These are phyloP conservation scores for Chrysotoxum bicinctum DNA, from an alignment of 2,888 invertebrate genomes.

Conservation along the genomic window DNA sequence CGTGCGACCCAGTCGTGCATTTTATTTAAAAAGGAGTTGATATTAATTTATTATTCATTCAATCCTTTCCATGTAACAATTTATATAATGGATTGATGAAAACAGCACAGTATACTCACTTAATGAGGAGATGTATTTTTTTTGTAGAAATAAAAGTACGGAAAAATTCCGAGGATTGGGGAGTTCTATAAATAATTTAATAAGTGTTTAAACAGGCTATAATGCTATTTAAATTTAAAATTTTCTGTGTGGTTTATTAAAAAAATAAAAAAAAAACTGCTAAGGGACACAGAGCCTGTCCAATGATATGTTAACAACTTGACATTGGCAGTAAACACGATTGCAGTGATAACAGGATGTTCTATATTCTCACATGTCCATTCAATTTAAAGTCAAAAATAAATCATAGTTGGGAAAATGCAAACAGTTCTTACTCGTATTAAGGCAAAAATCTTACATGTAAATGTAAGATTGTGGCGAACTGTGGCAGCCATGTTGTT, in stretches of 20 bases:
- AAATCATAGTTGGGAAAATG: too few relatives aligned
- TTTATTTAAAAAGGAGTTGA: not conserved
- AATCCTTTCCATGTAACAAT: conserved; percentile 16
- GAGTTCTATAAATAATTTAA: not conserved
- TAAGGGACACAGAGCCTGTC: not conserved
- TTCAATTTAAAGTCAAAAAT: too few relatives aligned
- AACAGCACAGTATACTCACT: conserved; percentile 6
- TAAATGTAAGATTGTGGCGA: too few relatives aligned
- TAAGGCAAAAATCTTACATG: too few relatives aligned
- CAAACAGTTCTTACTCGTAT: too few relatives aligned
- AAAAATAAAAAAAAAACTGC: not conserved
- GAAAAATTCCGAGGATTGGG: not conserved
- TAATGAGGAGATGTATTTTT: conserved; percentile 19
- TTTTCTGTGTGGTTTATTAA: not conserved
- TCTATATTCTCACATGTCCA: too few relatives aligned
- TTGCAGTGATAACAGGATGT: not conserved
- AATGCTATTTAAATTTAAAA: not conserved
- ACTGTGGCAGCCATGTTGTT: too few relatives aligned
- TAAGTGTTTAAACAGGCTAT: not conserved
- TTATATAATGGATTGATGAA: conserved; percentile 13
- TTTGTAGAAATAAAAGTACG: not conserved
- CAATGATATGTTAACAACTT: not conserved
- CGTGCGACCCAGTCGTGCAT: too few relatives aligned
- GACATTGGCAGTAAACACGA: too few relatives aligned
- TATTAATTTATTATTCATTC: conserved; percentile 22